phyloP scores from a whole-genome alignment of 2,797 vertebrate species.

The Eremophila alpestris region DNA sequence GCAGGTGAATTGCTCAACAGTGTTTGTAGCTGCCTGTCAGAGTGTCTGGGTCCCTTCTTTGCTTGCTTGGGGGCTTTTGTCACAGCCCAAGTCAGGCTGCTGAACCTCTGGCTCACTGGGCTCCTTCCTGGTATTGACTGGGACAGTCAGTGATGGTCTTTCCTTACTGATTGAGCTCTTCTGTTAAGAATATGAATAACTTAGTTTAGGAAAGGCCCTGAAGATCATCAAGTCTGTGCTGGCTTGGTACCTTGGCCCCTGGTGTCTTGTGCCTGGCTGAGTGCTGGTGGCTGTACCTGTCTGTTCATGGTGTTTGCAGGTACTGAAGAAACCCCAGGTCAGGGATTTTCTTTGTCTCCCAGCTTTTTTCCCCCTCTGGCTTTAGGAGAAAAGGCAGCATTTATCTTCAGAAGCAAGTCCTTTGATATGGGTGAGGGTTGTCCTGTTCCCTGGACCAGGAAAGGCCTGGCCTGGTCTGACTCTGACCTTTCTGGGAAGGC shows the following conservation, averaged over 20 bases:
- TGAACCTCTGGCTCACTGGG: not conserved
- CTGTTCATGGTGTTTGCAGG: not conserved
- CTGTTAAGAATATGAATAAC: not conserved
- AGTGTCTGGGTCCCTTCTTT: not conserved
- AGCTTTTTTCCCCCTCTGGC: not conserved
- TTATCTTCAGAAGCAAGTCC: not conserved
- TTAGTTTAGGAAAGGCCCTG: not conserved
- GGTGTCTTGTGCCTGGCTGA: not conserved
- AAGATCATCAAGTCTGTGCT: rapidly evolving
- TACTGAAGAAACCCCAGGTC: not conserved
- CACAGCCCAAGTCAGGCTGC: not conserved
- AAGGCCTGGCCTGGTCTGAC: not conserved
- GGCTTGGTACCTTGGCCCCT: not conserved
- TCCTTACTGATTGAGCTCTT: not conserved
- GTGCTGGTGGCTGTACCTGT: not conserved
- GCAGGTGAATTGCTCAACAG: not conserved
- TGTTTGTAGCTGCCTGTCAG: not conserved
- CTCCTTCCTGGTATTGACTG: not conserved
- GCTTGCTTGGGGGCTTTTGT: not conserved
- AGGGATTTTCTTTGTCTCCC: not conserved
- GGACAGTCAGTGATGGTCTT: not conserved
- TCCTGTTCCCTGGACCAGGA: not conserved
- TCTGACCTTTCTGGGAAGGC: not conserved
- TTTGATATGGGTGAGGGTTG: not conserved
- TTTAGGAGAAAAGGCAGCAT: not conserved